A percentile compares a stretch with the other conserved stretches of the same genome.
These are phyloP conservation scores for Chrysaora quinquecirrha DNA, from an alignment of 30 jellyfish, hydroid and myxozoan species.

Conservation along the genomic window DNA sequence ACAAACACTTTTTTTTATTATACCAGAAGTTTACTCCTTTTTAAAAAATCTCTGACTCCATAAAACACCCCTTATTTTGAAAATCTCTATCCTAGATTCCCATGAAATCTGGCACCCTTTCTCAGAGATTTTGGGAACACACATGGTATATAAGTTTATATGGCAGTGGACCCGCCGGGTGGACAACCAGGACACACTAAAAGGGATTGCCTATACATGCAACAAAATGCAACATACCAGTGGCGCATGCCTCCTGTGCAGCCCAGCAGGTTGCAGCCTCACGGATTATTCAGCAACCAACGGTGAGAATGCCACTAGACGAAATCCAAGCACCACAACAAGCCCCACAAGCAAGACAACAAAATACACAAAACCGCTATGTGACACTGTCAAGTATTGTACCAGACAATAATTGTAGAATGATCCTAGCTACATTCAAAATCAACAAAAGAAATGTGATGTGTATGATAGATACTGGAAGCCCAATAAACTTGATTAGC, in stretches of 20 bases:
- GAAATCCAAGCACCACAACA: background rate
- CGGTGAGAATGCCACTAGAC: background rate
- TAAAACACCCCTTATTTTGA: no score
- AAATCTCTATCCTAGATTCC: no score
- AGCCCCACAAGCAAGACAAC: background rate
- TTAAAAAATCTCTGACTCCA: no score
- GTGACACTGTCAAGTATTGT: background rate
- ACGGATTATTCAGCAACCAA: background rate
- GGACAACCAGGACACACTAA: conserved; percentile 14
- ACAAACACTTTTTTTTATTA: no score
- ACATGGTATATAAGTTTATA: no score
- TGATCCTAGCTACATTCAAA: background rate
- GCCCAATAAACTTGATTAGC: conserved; percentile 3
- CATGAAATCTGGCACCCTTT: no score
- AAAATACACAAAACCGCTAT: background rate
- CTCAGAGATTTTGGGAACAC: no score
- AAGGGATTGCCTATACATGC: background rate
- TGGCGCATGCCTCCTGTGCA: background rate
- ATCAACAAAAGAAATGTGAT: background rate
- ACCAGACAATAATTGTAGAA: background rate
- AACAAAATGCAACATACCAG: background rate
- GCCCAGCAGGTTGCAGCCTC: conserved; percentile 6
- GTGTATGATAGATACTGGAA: conserved; percentile 9
- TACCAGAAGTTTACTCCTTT: no score
- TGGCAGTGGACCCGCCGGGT: no score